A percentile compares a stretch with the other conserved stretches of the same genome.
Conservation (phyloP, 2,113 vertebrate species). For the Corythornis madagascariensis region DNA sequence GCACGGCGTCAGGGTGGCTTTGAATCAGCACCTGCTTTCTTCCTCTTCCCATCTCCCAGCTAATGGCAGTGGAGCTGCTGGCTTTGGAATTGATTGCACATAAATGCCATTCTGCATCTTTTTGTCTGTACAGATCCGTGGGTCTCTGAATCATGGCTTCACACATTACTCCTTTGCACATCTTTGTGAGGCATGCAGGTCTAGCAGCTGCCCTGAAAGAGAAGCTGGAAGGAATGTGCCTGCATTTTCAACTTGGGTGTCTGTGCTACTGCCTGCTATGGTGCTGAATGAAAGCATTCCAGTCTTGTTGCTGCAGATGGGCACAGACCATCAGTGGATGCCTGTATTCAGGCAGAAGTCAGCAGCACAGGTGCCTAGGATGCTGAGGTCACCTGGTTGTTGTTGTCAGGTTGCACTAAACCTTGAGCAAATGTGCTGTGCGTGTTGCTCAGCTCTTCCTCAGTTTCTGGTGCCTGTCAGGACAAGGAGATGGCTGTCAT, state of each 20-base stretch:
- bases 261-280: neutral
- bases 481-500: neutral
- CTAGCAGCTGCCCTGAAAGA: neutral
- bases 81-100: neutral
- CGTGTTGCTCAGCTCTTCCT: neutral
- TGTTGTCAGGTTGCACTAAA: neutral
- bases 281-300: neutral
- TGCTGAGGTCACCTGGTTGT: neutral
- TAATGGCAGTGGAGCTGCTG: neutral
- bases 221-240: neutral
- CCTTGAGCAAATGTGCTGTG: neutral
- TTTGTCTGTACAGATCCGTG: neutral
- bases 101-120: neutral
- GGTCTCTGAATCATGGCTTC: neutral
- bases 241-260: neutral
- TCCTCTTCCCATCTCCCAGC: neutral
- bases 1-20: conserved; percentile 11
- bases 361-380: neutral
- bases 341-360: neutral
- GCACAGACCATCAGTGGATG: neutral
- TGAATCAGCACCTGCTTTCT: conserved; percentile 13
- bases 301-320: neutral
- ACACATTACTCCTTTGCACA: neutral
- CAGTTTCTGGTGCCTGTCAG: neutral
- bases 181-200: neutral